These are phyloP conservation scores for Coregonus clupeaformis DNA, from an alignment of 2,113 vertebrate species.

Conservation along the genomic window DNA sequence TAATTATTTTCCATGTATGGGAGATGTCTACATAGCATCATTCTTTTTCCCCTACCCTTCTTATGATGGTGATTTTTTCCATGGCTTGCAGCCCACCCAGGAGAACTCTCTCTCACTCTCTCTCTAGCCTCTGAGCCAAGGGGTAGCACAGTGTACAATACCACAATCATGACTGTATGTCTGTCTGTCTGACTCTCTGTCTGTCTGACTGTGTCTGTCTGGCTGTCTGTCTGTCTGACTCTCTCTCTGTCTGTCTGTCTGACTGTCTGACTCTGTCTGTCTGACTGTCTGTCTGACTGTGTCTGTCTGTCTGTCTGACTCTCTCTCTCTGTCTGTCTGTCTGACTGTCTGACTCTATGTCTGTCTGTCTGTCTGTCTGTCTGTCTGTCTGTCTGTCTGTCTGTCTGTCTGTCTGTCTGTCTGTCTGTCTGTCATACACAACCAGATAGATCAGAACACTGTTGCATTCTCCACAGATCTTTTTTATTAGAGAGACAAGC, in stretches of 20 bases:
- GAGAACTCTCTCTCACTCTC: slow-evolving; percentile 54
- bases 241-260: no score
- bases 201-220: not conserved
- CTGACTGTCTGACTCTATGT: not conserved
- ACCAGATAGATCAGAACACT: no score
- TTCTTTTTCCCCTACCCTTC: slow-evolving; percentile 51
- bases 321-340: not conserved
- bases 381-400: not conserved
- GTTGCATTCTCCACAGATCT: no score
- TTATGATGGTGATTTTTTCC: slow-evolving; percentile 49
- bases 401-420: not conserved
- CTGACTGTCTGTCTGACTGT: not conserved
- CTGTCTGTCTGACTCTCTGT: not conserved
- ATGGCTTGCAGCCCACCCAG: slow-evolving; percentile 55
- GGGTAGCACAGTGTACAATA: not conserved
- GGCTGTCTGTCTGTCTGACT: no score
- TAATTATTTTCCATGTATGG: slow-evolving; percentile 25
- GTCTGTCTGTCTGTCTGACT: not conserved
- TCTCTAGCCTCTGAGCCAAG: not conserved
- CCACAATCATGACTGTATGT: not conserved
- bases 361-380: slow-evolving; percentile 1
- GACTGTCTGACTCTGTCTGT: not conserved
- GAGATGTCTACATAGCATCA: not conserved
- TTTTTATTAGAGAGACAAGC: no score
- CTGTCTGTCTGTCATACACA: not conserved